Evolutionary conservation across 2,113 vertebrate species (phyloP).

Genomic region (Microcebus tavaratra): DNA sequence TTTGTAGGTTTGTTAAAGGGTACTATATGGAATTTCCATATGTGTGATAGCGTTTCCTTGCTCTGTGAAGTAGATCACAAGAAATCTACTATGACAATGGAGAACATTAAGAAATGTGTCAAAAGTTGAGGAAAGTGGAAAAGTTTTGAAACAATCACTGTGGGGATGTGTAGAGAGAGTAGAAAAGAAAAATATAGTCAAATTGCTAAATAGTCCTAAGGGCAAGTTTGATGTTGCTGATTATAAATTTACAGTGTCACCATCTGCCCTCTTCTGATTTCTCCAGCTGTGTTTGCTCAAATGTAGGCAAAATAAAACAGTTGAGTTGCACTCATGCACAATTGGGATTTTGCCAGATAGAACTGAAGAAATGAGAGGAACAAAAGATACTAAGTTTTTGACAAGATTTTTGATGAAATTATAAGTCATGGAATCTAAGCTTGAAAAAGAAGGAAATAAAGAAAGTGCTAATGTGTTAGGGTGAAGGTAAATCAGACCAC

Average conservation of each 20-base stretch:
- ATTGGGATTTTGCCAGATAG: not conserved
- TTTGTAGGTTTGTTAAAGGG: not conserved
- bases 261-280: not conserved
- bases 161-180: not conserved
- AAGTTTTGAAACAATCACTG: not conserved
- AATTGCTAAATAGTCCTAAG: not conserved
- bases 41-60: not conserved
- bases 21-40: not conserved
- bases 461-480: not conserved
- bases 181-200: not conserved
- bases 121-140: not conserved
- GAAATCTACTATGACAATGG: not conserved
- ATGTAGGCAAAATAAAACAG: not conserved
- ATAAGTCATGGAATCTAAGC: not conserved
- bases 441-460: not conserved
- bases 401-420: not conserved
- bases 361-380: not conserved
- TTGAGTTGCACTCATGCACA: not conserved
- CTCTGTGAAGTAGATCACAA: not conserved
- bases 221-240: not conserved
- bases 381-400: not conserved
- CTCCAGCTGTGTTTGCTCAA: not conserved
- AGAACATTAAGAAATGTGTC: not conserved
- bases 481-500: not conserved
- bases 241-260: constrained; percentile 16